Conservation (phyloP, 2,888 invertebrate species). For the Lycophotia porphyrea region DNA sequence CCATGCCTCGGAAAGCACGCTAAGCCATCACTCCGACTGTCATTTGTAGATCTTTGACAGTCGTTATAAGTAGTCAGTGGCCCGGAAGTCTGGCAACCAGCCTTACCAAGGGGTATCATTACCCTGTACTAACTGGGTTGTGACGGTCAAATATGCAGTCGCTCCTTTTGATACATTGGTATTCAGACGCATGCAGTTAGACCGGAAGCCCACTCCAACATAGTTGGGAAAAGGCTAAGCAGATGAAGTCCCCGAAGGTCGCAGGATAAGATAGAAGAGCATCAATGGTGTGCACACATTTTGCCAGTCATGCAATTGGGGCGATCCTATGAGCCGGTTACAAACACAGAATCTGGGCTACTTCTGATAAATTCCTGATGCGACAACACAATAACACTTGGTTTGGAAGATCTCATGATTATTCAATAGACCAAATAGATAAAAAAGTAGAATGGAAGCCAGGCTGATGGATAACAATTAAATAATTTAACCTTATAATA, state of each 20-base stretch:
- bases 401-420: too few species aligned
- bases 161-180: background rate
- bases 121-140: background rate
- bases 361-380: too few species aligned
- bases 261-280: too few species aligned
- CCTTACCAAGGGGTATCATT: too few species aligned
- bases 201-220: background rate
- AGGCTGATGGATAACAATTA: background rate
- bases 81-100: too few species aligned
- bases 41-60: background rate
- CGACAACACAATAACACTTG: too few species aligned
- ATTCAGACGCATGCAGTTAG: background rate
- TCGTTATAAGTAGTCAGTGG: background rate
- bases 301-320: too few species aligned
- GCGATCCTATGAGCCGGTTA: too few species aligned
- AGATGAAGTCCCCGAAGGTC: background rate
- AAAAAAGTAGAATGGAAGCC: background rate
- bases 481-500: background rate
- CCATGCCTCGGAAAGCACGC: background rate
- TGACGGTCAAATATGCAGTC: background rate
- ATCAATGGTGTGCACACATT: too few species aligned
- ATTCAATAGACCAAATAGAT: too few species aligned
- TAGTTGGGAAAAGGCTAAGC: background rate
- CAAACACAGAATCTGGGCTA: too few species aligned
- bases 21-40: background rate